phyloP scores from a whole-genome alignment of 2,113 vertebrate species.

The Misgurnus anguillicaudatus region DNA sequence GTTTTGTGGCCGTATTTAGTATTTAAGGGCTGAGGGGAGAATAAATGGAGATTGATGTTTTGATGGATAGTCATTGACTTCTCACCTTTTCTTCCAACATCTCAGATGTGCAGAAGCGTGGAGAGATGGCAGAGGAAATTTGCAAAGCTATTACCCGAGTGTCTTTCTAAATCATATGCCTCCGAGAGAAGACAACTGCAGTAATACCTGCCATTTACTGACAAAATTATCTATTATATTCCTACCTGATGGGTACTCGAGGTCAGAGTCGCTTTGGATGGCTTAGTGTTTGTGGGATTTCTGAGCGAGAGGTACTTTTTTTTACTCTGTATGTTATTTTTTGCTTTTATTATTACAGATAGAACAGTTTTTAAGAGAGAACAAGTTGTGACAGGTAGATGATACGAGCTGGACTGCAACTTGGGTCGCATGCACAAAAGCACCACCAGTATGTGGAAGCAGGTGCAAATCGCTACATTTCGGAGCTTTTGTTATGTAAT shows the following conservation, averaged over 20 bases:
- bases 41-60: slow-evolving; percentile 72
- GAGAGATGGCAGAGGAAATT: slow-evolving; percentile 71
- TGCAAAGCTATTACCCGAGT: slow-evolving; percentile 67
- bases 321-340: neutral
- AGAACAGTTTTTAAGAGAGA: no score
- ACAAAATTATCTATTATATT: slow-evolving; percentile 64
- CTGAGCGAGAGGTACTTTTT: neutral
- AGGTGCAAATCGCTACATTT: no score
- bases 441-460: no score
- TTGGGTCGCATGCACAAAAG: no score
- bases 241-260: slow-evolving; percentile 40
- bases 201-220: slow-evolving; percentile 63
- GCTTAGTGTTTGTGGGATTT: neutral
- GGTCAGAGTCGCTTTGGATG: slow-evolving; percentile 36
- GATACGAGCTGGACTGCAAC: no score
- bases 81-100: slow-evolving; percentile 66
- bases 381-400: no score
- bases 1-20: slow-evolving; percentile 68
- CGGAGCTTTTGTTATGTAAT: no score
- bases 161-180: slow-evolving; percentile 67
- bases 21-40: slow-evolving; percentile 67
- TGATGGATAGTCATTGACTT: slow-evolving; percentile 79
- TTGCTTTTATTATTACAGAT: neutral
- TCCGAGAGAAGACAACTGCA: slow-evolving; percentile 54
- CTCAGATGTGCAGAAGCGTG: slow-evolving; percentile 60